A percentile compares a stretch with the other conserved stretches of the same genome.
Evolutionary conservation across 2,113 vertebrate species (phyloP).

Genomic region (Geococcyx californianus): DNA sequence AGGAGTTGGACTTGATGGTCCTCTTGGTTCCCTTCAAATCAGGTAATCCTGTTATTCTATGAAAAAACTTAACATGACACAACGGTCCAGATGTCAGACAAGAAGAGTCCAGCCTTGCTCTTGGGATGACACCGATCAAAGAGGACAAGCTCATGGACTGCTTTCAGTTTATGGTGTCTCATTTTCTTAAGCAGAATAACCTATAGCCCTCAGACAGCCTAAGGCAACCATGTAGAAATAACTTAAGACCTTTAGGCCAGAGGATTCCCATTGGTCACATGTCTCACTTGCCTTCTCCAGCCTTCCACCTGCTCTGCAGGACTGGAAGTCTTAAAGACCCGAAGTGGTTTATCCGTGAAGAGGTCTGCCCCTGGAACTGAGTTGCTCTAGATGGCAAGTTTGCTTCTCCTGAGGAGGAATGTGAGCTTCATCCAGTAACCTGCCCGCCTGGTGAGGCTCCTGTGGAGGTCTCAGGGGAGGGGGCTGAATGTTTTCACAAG

Average conservation of each 20-base stretch:
- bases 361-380: not conserved
- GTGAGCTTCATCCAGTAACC: rapidly evolving
- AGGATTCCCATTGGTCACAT: not conserved
- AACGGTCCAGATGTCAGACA: not conserved
- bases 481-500: not conserved
- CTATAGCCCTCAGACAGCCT: not conserved
- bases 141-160: not conserved
- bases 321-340: not conserved
- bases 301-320: not conserved
- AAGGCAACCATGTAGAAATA: not conserved
- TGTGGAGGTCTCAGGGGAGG: not conserved
- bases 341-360: rapidly evolving
- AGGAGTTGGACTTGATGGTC: no score
- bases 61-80: not conserved
- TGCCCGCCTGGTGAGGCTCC: not conserved
- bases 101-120: not conserved
- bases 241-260: not conserved
- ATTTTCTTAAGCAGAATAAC: not conserved
- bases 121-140: not conserved
- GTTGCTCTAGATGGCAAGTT: not conserved
- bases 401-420: not conserved
- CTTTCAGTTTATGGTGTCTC: not conserved
- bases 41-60: no score
- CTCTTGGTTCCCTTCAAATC: no score
- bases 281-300: not conserved